Evolutionary conservation across 2,888 invertebrate genomes (phyloP), one percentile per base, ranked within the genome.

Genomic region (Listrodromus nycthemerus): DNA sequence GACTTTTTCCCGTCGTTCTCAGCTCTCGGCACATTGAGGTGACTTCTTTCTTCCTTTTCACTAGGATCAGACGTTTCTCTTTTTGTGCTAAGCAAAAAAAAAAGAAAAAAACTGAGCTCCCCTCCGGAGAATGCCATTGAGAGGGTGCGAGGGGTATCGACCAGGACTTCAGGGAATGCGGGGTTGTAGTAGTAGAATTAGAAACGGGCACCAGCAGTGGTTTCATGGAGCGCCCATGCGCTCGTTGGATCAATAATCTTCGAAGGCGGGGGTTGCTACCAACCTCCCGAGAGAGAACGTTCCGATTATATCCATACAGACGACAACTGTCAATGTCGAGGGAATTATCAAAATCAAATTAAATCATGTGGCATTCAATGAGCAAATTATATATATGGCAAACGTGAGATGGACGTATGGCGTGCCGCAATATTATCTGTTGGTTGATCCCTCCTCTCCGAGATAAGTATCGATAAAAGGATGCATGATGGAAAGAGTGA

Each of bases 171-270:
- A 8, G 30, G 61, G 19, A 24, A 24, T 7, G 4, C 30, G 67
- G 50, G 69, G 37, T 58, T 73, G 61, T n/a, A 55, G 27, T 24
- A 7, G 41, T 27, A 27, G 27, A n/a, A 73, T 27, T 24, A 73
- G 45, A 61, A 73, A 71, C 58, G 10, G 21, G 66, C 55, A 63
- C 45, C 75, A 63, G 79, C 45, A 70, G 48, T 82, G 63, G 82
- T 82, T 75, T 82, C 70, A 75, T 71, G 21, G 63, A 63, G 58
- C 79, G 65, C 79, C 83, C 83, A 80, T 79, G 83, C 83, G 83
- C 48, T 79, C 70, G 1, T 16, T 19, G 79, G 83, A 83, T 83
- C 83, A 83, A 83, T 83, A 83, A 79, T 82, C 74, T 75, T 78
- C 58, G 74, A 61, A 55, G 81, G 63, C 66, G 45, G 84, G 78